Evolutionary conservation across 2,797 vertebrate species (phyloP), one percentile per base, ranked within the genome.

Genomic region (Heliangelus exortis): DNA sequence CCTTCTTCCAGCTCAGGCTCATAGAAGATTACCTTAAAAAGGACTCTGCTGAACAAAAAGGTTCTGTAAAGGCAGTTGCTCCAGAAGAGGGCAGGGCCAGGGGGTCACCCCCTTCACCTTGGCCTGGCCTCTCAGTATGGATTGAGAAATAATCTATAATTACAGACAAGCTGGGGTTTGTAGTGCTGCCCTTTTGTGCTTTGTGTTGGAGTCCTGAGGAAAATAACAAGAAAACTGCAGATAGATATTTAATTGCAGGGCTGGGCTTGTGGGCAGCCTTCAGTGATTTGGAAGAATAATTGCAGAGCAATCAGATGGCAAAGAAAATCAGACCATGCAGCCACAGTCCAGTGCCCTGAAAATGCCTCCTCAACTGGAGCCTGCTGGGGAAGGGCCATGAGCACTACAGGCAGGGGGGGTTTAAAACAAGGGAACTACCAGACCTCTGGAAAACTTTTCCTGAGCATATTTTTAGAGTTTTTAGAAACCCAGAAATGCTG

Each of bases 151-250:
- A 36, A 20, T 8, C 82, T 87, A 0, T 74, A 43, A 82, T 91
- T 89, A 76, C 33, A 74, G 50, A 78, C 91, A 92, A 51, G 79
- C 79, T 90, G 78, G 1, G 7, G 53, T 92, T 81, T 94, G 87
- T 91, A 12, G 28, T 29, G 36, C 74, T 90, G 45, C 78, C 75
- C 67, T 41, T 43, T 57, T 89, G 63, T 87, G 36, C 89, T 93
- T 94, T 95, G 65, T 92, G 61, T 34, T 79, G 39, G 34, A 84
- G 25, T 31, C 71, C 55, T 86, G 72, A 45, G 86, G 90, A 50
- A 90, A 86, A 92, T 85, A 2, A 90, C 76, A 80, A 39, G 3
- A 89, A 79, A 83, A 39, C 20, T 81, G 66, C 50, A 58, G 79
- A 11, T 55, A 72, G 75, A 31, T 53, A 5, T 34, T 72, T 92